A percentile compares a stretch with the other conserved stretches of the same genome.
Conservation (phyloP, 2,888 invertebrate genomes). For the Dynastes grantii region DNA sequence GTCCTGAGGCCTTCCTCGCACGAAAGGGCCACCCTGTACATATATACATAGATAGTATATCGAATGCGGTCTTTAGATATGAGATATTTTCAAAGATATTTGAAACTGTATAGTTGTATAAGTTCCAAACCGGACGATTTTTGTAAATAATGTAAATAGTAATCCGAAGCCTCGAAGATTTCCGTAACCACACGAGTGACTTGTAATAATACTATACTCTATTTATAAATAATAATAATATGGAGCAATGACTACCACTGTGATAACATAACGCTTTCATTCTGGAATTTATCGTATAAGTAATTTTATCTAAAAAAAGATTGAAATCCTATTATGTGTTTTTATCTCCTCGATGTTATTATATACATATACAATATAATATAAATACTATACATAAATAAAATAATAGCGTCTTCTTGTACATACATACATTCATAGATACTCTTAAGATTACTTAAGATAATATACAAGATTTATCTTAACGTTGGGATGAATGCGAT, state of each 20-base stretch:
- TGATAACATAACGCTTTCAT: constrained; percentile 72
- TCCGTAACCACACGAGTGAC: constrained; percentile 48
- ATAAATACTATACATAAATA: constrained; percentile 37
- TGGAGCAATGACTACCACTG: constrained; percentile 72
- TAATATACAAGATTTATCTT: constrained; percentile 30
- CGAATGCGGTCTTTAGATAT: background rate
- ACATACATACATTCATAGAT: constrained; percentile 47
- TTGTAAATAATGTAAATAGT: constrained; percentile 46
- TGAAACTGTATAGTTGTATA: constrained; percentile 1
- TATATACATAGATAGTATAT: background rate
- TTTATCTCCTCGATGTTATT: constrained; percentile 51
- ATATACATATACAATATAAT: constrained; percentile 46
- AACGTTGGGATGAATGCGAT: constrained; percentile 54
- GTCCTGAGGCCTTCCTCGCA: no score
- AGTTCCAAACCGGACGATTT: constrained; percentile 2
- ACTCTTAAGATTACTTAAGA: constrained; percentile 19
- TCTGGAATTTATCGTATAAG: constrained; percentile 69
- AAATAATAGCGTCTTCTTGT: constrained; percentile 54
- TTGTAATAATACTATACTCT: constrained; percentile 47
- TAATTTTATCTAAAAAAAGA: constrained; percentile 67
- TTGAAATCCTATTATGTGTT: constrained; percentile 63
- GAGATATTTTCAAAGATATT: background rate
- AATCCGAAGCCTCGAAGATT: constrained; percentile 38
- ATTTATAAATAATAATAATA: constrained; percentile 63
- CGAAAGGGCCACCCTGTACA: no score